These are phyloP conservation scores for Metallyticus violacea DNA, from an alignment of 2,888 invertebrate genomes.

Conservation along the genomic window DNA sequence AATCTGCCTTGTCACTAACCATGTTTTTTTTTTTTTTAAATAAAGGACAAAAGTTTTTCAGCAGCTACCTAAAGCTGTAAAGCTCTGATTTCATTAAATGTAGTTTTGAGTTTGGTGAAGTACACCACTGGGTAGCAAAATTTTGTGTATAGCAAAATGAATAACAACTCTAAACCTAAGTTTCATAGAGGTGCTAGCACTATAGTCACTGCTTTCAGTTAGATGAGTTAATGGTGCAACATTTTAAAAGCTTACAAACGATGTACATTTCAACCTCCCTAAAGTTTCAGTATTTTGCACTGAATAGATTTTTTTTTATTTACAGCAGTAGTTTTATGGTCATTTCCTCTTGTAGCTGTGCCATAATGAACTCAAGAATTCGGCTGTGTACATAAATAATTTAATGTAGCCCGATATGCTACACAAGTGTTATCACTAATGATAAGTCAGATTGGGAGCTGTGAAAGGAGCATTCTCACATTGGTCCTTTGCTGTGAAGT, in stretches of 20 bases:
- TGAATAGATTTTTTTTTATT: slow-evolving; percentile 27
- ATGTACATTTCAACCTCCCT: slow-evolving; percentile 26
- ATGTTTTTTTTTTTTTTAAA: slow-evolving; percentile 9
- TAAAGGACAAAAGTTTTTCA: neutral
- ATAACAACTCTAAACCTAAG: neutral
- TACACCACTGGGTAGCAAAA: neutral
- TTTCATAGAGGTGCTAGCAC: neutral
- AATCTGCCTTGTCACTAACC: slow-evolving; percentile 54
- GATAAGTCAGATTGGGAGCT: slow-evolving; percentile 70
- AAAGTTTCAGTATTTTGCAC: slow-evolving; percentile 20
- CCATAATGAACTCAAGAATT: neutral
- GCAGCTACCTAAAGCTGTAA: neutral
- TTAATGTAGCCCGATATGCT: neutral
- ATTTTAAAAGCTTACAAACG: slow-evolving; percentile 1
- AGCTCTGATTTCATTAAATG: too few relatives aligned
- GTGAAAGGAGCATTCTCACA: slow-evolving; percentile 75
- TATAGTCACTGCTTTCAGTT: neutral
- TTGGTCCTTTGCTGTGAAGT: slow-evolving; percentile 36
- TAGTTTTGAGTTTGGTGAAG: neutral
- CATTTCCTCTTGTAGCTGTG: neutral
- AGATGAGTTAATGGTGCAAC: slow-evolving; percentile 4
- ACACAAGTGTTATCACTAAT: slow-evolving; percentile 25
- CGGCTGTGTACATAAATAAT: slow-evolving; percentile 2
- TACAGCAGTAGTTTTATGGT: slow-evolving; percentile 23
- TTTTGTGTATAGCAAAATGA: neutral